A percentile compares a stretch with the other conserved stretches of the same genome.
Evolutionary conservation across 2,888 invertebrate genomes (phyloP).

Genomic region (Caenorhabditis virilis): DNA sequence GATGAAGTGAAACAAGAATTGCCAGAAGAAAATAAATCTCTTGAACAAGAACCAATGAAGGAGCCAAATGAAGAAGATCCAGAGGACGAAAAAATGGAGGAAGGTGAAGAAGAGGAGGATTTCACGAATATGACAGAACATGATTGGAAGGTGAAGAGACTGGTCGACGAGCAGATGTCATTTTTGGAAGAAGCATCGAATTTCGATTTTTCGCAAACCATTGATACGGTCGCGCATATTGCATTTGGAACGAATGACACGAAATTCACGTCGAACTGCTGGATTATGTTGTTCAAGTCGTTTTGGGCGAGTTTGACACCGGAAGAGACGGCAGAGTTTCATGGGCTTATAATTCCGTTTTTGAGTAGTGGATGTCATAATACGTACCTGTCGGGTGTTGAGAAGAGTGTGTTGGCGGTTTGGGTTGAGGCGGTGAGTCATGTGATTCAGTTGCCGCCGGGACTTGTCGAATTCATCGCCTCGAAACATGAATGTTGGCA

Average conservation of each 20-base stretch:
- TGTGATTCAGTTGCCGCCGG: slow-evolving; percentile 21
- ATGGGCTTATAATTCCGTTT: slow-evolving; percentile 27
- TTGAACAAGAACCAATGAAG: slow-evolving; percentile 1
- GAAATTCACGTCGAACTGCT: slow-evolving; percentile 23
- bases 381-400: slow-evolving; percentile 10
- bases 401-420: slow-evolving; percentile 37
- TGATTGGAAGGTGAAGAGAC: slow-evolving; percentile 3
- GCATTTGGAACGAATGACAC: slow-evolving; percentile 23
- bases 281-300: slow-evolving; percentile 32
- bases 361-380: slow-evolving; percentile 39
- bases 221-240: slow-evolving; percentile 27
- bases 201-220: slow-evolving; percentile 27
- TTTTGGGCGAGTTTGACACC: slow-evolving; percentile 20
- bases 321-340: slow-evolving; percentile 15
- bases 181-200: slow-evolving; percentile 26
- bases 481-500: slow-evolving; percentile 44
- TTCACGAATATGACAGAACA: slow-evolving; percentile 2
- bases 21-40: slow-evolving; percentile 6
- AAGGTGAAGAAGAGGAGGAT: background rate
- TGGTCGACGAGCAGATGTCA: slow-evolving; percentile 20
- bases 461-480: slow-evolving; percentile 41
- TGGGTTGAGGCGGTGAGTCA: slow-evolving; percentile 40
- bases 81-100: background rate
- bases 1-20: slow-evolving; percentile 11
- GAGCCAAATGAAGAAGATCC: background rate